Evolutionary conservation across 2,113 vertebrate species (phyloP).

Genomic region (Centropristis striata): DNA sequence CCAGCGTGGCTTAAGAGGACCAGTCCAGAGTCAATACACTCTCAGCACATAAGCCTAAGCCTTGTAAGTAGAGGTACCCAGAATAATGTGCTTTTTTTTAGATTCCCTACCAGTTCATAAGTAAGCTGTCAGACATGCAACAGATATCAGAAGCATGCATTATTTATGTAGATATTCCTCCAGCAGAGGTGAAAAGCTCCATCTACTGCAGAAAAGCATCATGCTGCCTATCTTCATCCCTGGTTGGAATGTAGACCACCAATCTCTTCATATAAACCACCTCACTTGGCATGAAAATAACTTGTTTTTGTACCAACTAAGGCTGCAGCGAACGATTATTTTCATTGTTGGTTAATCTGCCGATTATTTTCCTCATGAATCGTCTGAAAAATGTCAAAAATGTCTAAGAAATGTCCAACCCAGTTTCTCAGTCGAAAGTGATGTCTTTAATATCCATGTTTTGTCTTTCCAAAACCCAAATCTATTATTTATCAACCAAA

Average conservation of each 20-base stretch:
- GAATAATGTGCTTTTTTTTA: slow-evolving; percentile 27
- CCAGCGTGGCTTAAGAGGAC: slow-evolving; percentile 51
- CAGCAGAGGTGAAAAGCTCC: neutral
- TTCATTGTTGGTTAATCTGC: no score
- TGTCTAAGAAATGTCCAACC: no score
- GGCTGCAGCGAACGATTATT: no score
- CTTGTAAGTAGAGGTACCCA: slow-evolving; percentile 39
- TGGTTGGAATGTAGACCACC: slow-evolving; percentile 1
- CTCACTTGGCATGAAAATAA: neutral
- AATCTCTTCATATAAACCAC: neutral
- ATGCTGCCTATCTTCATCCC: slow-evolving; percentile 20
- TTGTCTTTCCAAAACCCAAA: no score
- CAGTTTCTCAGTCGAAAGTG: no score
- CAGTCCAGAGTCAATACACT: slow-evolving; percentile 45
- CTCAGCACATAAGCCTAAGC: slow-evolving; percentile 55
- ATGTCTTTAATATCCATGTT: no score
- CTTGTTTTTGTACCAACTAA: slow-evolving; percentile 14
- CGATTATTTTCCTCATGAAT: no score
- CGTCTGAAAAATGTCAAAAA: no score
- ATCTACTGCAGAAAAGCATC: neutral
- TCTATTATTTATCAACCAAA: no score
- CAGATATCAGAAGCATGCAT: slow-evolving; percentile 21
- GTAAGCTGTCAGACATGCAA: slow-evolving; percentile 43
- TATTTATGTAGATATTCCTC: slow-evolving; percentile 25
- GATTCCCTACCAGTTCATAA: slow-evolving; percentile 21